These are phyloP conservation scores for Rhagoletis pomonella DNA, from an alignment of 1,140 invertebrate species.

Conservation along the genomic window DNA sequence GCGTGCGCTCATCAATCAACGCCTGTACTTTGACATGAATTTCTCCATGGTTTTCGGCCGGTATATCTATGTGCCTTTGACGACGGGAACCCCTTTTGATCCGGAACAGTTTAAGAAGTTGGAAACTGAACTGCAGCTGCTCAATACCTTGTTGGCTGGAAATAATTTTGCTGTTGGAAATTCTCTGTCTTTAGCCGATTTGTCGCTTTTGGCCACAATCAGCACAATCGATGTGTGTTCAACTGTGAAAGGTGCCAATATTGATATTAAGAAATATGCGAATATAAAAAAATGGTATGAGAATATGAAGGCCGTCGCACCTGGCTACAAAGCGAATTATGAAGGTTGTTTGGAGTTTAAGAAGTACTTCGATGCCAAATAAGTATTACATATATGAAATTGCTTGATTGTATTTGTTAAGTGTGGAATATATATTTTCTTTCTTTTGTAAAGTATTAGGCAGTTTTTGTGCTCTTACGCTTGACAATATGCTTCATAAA, in stretches of 20 bases:
- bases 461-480: no score
- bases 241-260: slow-evolving; percentile 66
- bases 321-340: slow-evolving; percentile 85
- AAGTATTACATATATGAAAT: not conserved
- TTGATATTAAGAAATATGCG: slow-evolving; percentile 79
- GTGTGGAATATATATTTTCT: no score
- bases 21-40: slow-evolving; percentile 84
- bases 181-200: slow-evolving; percentile 84
- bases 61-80: slow-evolving; percentile 83
- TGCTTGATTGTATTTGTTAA: no score
- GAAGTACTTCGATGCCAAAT: slow-evolving; percentile 62
- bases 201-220: slow-evolving; percentile 78
- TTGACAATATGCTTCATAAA: no score
- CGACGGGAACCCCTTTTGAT: slow-evolving; percentile 79
- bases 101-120: slow-evolving; percentile 80
- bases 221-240: slow-evolving; percentile 81
- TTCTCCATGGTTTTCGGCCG: slow-evolving; percentile 79
- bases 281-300: slow-evolving; percentile 84
- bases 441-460: no score
- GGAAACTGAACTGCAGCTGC: slow-evolving; percentile 78
- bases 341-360: slow-evolving; percentile 77
- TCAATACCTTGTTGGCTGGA: slow-evolving; percentile 81
- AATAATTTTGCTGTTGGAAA: slow-evolving; percentile 81
- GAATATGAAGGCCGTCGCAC: slow-evolving; percentile 80
- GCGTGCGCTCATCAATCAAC: slow-evolving; percentile 83